Evolutionary conservation across 1,140 invertebrate species (phyloP).

Genomic region (Pseudomyrmex pallidus): DNA sequence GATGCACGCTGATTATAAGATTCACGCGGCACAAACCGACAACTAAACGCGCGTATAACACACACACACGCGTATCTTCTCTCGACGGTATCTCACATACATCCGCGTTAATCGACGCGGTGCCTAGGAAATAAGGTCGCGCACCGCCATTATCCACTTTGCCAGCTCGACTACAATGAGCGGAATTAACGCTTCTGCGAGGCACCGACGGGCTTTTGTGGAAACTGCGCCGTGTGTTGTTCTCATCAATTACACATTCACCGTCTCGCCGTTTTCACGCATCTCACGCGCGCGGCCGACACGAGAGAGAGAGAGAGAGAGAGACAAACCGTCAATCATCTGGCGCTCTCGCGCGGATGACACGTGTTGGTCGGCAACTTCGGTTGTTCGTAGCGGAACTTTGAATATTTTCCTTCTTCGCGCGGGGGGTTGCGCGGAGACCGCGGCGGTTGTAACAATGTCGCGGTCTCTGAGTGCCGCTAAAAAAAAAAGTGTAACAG

Average conservation of each 20-base stretch:
- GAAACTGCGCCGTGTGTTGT: constrained; percentile 6
- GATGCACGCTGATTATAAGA: constrained; percentile 49
- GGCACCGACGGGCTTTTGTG: constrained; percentile 31
- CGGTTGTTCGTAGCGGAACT: neutral
- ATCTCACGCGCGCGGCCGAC: neutral
- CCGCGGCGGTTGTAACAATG: too few relatives aligned
- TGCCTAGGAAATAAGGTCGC: constrained; percentile 45
- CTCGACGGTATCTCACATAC: neutral
- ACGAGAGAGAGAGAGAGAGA: too few relatives aligned
- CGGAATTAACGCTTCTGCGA: constrained; percentile 54
- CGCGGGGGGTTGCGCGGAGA: too few relatives aligned
- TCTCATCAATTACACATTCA: constrained; percentile 42
- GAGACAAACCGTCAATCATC: constrained; percentile 12
- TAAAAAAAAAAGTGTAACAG: neutral
- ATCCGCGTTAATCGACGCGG: constrained; percentile 47
- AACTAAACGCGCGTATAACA: constrained; percentile 5
- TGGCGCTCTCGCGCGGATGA: neutral
- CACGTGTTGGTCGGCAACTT: neutral
- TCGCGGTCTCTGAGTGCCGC: too few relatives aligned
- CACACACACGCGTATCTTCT: neutral
- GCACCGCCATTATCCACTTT: constrained; percentile 47
- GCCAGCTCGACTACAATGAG: constrained; percentile 27
- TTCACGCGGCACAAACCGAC: constrained; percentile 3
- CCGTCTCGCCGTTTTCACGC: constrained; percentile 8
- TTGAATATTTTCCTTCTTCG: neutral